Base-by-base conservation (phyloP, 1,140 invertebrate species). In the Pseudomyrmex flavicornis region DNA sequence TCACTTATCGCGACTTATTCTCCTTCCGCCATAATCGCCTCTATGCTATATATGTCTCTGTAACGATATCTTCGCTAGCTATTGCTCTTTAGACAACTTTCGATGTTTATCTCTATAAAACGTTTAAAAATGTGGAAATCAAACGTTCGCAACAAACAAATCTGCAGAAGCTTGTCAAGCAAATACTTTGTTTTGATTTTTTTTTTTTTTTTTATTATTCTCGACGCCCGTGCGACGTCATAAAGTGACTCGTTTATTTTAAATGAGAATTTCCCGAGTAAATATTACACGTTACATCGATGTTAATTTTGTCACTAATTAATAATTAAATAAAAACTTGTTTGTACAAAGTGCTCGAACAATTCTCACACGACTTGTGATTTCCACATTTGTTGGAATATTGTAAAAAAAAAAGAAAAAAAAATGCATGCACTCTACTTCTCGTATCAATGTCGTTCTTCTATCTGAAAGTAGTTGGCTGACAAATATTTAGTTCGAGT, bases 1-100 rank as follows among this genome's bases (percentile, higher is more conserved):
- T 79, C 76, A 79, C 76, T 79, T 79, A 79, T 79, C 76, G 76
- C 76, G 65, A 70, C 65, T 70, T 79, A 70, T 26, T 22, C 62
- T 76, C 74, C 22, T 77, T 12, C 68, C 66, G 68, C 44, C 48
- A 50, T 77, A 77, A 77, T 77, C 17, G 20, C 35, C 13, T 7
- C 35, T 35, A 35, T 35, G 35, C 50, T 46, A 50, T 48, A 77
- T 77, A 56, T 44, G 68, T 68, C 62, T 44, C 22, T 54, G 4
- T 68, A 70, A 35, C 70, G 70, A 70, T 79, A 44, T 79, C 12
- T 70, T 61, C 44, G 35, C 65, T 79, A 79, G 20, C 76, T 70
- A 54, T 56, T 80, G 20, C 48, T 70, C 76, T 79, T 35, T 79
- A 70, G 54, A 70, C 69, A 80, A 80, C 76, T 59, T 59, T 59